A percentile compares a stretch with the other conserved stretches of the same genome.
These are phyloP conservation scores for Threskiornis aethiopicus DNA, from an alignment of 2,797 vertebrate species.

Conservation along the genomic window DNA sequence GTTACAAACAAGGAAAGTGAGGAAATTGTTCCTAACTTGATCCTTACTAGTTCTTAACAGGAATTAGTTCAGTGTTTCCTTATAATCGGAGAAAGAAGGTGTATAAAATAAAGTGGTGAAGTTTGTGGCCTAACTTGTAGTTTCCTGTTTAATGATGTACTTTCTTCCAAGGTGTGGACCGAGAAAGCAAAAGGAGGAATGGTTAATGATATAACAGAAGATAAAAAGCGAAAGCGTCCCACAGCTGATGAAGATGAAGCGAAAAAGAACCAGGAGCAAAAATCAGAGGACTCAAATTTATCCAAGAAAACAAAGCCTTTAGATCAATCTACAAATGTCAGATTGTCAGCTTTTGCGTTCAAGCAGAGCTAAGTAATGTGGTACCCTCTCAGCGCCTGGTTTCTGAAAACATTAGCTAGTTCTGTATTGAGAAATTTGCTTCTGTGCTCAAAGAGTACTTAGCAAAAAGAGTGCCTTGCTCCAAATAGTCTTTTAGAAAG, in stretches of 20 bases:
- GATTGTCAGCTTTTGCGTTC: slow-evolving; percentile 90
- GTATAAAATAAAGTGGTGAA: not conserved
- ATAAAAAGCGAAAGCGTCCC: slow-evolving; percentile 85
- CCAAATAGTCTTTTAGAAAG: not conserved
- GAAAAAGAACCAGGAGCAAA: slow-evolving; percentile 33
- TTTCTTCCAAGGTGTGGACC: slow-evolving; percentile 82
- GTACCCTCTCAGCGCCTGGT: not conserved
- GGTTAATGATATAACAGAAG: slow-evolving; percentile 65
- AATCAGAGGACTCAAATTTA: slow-evolving; percentile 53
- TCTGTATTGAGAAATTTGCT: not conserved
- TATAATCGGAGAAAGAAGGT: not conserved
- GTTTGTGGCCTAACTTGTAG: not conserved
- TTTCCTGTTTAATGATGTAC: not conserved
- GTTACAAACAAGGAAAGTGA: not conserved
- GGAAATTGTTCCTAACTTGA: not conserved
- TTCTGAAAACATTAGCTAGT: not conserved
- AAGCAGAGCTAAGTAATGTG: slow-evolving; percentile 72
- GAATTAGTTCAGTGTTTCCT: not conserved
- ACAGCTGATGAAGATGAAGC: slow-evolving; percentile 28
- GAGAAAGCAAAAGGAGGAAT: slow-evolving; percentile 84
- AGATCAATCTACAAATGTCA: slow-evolving; percentile 74
- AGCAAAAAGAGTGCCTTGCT: not conserved
- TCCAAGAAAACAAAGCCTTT: slow-evolving; percentile 83
- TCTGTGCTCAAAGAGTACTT: not conserved
- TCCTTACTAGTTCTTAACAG: not conserved